Conservation (phyloP, 2,888 invertebrate species). For the Ctenicera cuprea region DNA sequence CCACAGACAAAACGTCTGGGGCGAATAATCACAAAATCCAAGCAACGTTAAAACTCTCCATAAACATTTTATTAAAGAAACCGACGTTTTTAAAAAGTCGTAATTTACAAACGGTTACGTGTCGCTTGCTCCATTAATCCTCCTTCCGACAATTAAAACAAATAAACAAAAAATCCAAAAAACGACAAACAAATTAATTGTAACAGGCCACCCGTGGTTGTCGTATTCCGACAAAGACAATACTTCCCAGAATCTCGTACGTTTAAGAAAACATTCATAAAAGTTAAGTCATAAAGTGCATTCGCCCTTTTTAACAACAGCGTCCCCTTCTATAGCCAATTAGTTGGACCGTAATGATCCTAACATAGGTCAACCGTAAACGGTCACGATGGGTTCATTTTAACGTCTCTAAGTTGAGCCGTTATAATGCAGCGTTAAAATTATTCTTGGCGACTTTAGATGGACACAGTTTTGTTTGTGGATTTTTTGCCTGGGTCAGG, state of each 20-base stretch:
- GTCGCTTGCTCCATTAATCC: constrained; percentile 16
- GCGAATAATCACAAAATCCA: too few species aligned
- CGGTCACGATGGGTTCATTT: constrained; percentile 31
- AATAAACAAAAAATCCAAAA: constrained; percentile 26
- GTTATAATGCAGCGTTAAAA: constrained; percentile 13
- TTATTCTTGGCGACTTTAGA: not conserved
- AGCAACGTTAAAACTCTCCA: too few species aligned
- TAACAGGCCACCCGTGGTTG: constrained; percentile 43
- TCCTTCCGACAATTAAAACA: constrained; percentile 32
- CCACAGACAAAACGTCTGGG: too few species aligned
- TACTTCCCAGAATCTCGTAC: constrained; percentile 37
- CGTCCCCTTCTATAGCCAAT: constrained; percentile 46
- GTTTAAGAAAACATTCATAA: constrained; percentile 32
- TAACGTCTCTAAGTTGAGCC: constrained; percentile 5
- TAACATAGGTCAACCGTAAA: constrained; percentile 49
- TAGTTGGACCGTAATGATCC: constrained; percentile 48
- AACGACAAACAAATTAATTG: constrained; percentile 47
- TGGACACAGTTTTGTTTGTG: not conserved
- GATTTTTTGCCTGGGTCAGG: not conserved
- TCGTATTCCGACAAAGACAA: constrained; percentile 44
- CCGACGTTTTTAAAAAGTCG: not conserved
- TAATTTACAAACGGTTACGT: not conserved
- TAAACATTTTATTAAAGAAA: not conserved
- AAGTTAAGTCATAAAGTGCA: constrained; percentile 46
- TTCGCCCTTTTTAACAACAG: constrained; percentile 44